Conservation (phyloP, 2,113 vertebrate genomes). For the Amia ocellicauda region DNA sequence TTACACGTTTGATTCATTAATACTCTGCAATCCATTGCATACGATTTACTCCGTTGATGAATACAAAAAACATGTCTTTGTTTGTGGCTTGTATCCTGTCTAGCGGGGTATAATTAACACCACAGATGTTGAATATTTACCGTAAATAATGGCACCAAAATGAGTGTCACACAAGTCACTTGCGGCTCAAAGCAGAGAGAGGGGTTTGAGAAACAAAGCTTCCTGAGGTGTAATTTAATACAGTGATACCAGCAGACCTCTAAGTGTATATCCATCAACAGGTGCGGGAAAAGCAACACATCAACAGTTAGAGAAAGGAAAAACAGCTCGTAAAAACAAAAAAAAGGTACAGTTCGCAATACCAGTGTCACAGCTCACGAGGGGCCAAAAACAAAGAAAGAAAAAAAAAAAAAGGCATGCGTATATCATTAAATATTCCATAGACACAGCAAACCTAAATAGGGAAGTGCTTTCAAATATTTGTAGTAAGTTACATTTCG, state of each 20-base stretch:
- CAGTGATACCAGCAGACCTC: constrained; percentile 52
- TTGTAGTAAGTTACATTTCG: constrained; percentile 33
- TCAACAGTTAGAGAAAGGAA: constrained; percentile 10
- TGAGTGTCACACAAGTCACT: constrained; percentile 40
- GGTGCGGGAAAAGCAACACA: constrained; percentile 15
- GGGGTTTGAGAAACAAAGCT: constrained; percentile 57
- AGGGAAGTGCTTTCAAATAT: constrained; percentile 46
- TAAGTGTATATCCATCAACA: constrained; percentile 12
- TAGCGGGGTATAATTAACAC: constrained; percentile 1
- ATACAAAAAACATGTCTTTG: neutral
- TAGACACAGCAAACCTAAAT: constrained; percentile 81
- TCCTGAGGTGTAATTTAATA: constrained; percentile 81
- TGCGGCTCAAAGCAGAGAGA: constrained; percentile 48
- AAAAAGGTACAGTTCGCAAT: constrained; percentile 45
- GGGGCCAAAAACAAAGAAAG: constrained; percentile 39
- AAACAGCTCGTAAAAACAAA: constrained; percentile 21
- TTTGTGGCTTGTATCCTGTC: constrained; percentile 13
- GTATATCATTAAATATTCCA: constrained; percentile 68
- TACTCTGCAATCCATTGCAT: neutral
- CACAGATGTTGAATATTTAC: constrained; percentile 32
- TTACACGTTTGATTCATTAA: neutral
- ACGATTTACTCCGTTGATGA: no score
- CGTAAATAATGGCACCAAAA: constrained; percentile 64
- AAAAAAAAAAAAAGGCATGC: constrained; percentile 57
- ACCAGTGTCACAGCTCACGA: constrained; percentile 73